These are phyloP conservation scores for Syngnathus typhle DNA, from an alignment of 2,113 vertebrate genomes.

Conservation along the genomic window DNA sequence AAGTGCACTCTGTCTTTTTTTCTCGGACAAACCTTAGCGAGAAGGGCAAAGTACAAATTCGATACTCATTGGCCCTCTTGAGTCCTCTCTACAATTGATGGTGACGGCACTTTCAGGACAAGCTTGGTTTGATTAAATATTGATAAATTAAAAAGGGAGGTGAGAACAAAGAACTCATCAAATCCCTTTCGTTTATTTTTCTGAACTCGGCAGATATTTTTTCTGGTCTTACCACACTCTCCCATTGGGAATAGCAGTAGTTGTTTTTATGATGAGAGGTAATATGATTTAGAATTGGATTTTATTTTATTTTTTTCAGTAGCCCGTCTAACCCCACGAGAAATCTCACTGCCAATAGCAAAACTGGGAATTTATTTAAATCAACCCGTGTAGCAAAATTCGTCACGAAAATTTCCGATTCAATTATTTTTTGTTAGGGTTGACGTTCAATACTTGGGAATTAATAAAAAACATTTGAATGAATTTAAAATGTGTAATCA, in stretches of 20 bases:
- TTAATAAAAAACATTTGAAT: not conserved
- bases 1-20: conserved; percentile 10
- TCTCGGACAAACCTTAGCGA: not conserved
- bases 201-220: conserved; percentile 8
- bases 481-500: conserved; percentile 1
- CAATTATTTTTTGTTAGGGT: no score
- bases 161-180: conserved; percentile 33
- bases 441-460: not conserved
- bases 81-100: conserved; percentile 21
- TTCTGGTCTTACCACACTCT: conserved; percentile 11
- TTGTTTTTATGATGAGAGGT: conserved; percentile 13
- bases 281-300: conserved; percentile 15
- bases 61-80: not conserved
- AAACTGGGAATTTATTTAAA: conserved; percentile 22
- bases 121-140: conserved; percentile 45
- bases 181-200: conserved; percentile 23
- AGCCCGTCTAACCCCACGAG: conserved; percentile 8
- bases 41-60: not conserved
- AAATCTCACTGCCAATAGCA: conserved; percentile 21
- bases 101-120: conserved; percentile 23
- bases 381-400: not conserved
- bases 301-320: conserved; percentile 10
- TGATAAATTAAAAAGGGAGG: conserved; percentile 35
- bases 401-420: no score
- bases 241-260: not conserved